phyloP scores from a whole-genome alignment of 2,113 vertebrate species.

The Apodemus sylvaticus region DNA sequence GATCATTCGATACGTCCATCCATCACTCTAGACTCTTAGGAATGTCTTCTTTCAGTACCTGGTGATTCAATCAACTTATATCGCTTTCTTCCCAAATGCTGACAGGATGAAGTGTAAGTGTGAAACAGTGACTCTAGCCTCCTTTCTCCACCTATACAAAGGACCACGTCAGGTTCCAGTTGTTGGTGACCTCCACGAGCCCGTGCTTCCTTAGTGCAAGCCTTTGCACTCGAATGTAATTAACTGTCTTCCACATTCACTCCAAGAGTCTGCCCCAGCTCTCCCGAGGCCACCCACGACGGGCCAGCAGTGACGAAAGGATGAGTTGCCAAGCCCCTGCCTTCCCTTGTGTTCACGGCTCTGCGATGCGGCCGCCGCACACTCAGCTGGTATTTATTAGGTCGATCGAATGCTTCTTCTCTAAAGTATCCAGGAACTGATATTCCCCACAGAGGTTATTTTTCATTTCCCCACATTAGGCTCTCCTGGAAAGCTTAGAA shows the following conservation, averaged over 20 bases:
- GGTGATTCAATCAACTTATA: not conserved
- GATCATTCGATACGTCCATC: not conserved
- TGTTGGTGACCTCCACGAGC: not conserved
- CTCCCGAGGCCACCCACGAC: accelerated
- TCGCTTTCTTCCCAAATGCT: not conserved
- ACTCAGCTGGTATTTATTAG: not conserved
- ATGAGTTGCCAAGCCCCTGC: not conserved
- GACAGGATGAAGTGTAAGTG: not conserved
- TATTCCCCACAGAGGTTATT: not conserved
- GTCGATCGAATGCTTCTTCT: not conserved
- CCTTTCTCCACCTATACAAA: accelerated
- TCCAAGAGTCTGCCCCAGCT: not conserved
- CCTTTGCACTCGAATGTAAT: not conserved
- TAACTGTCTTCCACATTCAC: not conserved
- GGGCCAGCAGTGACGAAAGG: too few species aligned
- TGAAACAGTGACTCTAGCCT: too few species aligned
- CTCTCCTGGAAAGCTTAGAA: not conserved
- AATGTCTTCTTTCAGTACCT: not conserved
- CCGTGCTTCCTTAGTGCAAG: not conserved
- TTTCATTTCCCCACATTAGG: not conserved
- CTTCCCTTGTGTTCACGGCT: not conserved
- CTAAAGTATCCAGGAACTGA: not conserved
- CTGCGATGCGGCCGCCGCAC: too few species aligned
- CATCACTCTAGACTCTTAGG: not conserved
- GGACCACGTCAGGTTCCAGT: not conserved